These are phyloP conservation scores for Noctuana brunneofusca DNA, from an alignment of 2,888 invertebrate genomes.

Conservation along the genomic window DNA sequence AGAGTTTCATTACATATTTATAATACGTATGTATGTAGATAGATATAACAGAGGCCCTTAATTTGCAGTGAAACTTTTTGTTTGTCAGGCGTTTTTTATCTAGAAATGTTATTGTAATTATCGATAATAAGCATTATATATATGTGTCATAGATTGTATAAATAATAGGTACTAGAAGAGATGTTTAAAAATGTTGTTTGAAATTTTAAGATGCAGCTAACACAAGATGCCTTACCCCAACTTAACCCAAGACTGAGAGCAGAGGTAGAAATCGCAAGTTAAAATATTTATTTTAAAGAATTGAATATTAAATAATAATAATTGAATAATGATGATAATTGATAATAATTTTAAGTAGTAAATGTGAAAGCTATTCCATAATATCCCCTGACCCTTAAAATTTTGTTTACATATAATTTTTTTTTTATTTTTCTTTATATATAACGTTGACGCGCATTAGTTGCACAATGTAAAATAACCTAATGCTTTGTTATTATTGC, in stretches of 20 bases:
- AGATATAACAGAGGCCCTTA: no score
- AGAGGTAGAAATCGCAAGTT: constrained; percentile 34
- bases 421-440: neutral
- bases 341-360: neutral
- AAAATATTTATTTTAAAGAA: constrained; percentile 22
- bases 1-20: no score
- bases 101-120: neutral
- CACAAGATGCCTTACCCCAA: constrained; percentile 34
- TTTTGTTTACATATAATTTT: constrained; percentile 20
- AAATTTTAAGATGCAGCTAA: constrained; percentile 34
- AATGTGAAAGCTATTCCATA: neutral
- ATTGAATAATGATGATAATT: neutral
- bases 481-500: no score
- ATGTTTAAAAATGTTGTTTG: constrained; percentile 26
- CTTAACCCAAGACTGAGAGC: constrained; percentile 33
- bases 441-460: no score
- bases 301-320: neutral
- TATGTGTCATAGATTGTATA: neutral
- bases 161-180: neutral
- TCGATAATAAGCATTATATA: neutral
- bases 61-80: neutral
- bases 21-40: no score
- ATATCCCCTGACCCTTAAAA: constrained; percentile 21
- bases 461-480: no score
- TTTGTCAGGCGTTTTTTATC: no score